phyloP scores from a whole-genome alignment of 2,888 invertebrate genomes.

The Camponotus fellah region DNA sequence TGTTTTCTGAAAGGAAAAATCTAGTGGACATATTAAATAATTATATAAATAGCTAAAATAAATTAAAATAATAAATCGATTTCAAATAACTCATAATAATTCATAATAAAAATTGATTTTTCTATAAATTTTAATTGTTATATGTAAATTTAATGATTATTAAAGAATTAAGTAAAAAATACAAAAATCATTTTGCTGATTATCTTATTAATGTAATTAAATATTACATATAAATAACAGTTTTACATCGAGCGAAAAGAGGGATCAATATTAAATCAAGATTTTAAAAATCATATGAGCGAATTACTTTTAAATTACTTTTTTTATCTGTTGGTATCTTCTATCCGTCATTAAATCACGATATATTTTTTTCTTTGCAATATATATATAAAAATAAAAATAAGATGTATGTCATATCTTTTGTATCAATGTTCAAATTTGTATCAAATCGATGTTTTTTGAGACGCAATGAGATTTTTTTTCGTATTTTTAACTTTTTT shows the following conservation, averaged over 20 bases:
- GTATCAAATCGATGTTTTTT: conserved; percentile 6
- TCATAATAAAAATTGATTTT: background rate
- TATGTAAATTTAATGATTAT: background rate
- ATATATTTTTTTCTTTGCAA: background rate
- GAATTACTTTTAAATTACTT: background rate
- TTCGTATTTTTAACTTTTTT: background rate
- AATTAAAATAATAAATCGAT: background rate
- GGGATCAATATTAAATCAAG: background rate
- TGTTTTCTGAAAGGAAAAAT: background rate
- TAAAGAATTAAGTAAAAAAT: background rate
- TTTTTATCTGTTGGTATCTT: background rate
- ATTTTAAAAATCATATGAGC: background rate
- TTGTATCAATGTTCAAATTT: background rate
- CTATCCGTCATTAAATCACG: background rate
- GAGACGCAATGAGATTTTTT: conserved; percentile 37
- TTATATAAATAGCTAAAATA: background rate
- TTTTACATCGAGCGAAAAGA: background rate
- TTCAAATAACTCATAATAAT: background rate
- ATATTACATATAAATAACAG: background rate
- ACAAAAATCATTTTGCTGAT: background rate
- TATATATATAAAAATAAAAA: background rate
- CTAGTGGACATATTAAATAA: background rate
- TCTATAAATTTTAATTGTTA: background rate
- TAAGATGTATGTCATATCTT: background rate
- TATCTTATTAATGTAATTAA: background rate